These are phyloP conservation scores for Caenorhabditis virilis DNA, from an alignment of 2,888 invertebrate genomes.

Conservation along the genomic window DNA sequence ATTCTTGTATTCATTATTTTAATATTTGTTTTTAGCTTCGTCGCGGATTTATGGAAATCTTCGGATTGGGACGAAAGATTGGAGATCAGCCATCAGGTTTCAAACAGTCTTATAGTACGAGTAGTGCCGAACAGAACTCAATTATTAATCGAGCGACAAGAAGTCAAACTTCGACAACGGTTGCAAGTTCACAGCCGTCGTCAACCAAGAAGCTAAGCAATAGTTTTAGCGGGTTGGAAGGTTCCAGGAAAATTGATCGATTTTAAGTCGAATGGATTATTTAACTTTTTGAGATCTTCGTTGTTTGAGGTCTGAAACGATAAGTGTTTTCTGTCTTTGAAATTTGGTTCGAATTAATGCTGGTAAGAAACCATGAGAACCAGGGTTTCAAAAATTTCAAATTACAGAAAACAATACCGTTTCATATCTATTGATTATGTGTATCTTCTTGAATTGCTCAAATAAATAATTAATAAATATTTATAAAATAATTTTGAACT, in stretches of 20 bases:
- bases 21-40: slow-evolving; percentile 21
- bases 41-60: slow-evolving; percentile 32
- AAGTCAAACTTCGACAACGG: slow-evolving; percentile 42
- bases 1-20: neutral
- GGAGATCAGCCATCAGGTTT: slow-evolving; percentile 21
- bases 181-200: slow-evolving; percentile 35
- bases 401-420: too few relatives aligned
- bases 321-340: too few relatives aligned
- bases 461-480: too few relatives aligned
- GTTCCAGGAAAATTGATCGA: slow-evolving; percentile 18
- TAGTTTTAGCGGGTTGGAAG: slow-evolving; percentile 21
- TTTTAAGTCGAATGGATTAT: slow-evolving; percentile 22
- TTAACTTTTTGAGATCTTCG: neutral
- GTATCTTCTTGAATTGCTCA: too few relatives aligned
- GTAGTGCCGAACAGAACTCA: slow-evolving; percentile 25
- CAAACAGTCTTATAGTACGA: slow-evolving; percentile 28
- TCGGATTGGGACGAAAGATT: slow-evolving; percentile 24
- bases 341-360: too few relatives aligned
- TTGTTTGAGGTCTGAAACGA: neutral
- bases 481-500: too few relatives aligned
- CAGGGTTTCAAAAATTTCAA: too few relatives aligned
- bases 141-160: slow-evolving; percentile 33
- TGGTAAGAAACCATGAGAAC: too few relatives aligned
- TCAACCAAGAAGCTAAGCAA: slow-evolving; percentile 17
- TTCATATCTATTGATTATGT: too few relatives aligned